Evolutionary conservation across 2,888 invertebrate species (phyloP), one percentile per base, ranked within the genome.

Genomic region (Eilema sororculum): DNA sequence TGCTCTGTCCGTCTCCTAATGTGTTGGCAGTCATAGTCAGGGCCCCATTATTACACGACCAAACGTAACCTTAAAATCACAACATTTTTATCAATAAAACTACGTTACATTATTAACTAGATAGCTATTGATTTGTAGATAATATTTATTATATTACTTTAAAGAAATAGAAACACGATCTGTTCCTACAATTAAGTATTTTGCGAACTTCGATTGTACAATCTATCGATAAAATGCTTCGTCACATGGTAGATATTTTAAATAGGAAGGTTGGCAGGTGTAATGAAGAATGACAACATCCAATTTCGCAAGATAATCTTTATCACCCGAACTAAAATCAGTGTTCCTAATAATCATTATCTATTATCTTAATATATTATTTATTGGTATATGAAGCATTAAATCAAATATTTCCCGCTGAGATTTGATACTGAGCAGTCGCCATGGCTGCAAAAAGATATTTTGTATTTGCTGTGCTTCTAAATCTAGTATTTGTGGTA

Each of bases 371-470:
- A 52, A 52, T 30, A 30, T 60, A 60, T 33, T 30, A 60, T 58
- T 58, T 58, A 58, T 60, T 60, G 30, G 30, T 30, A 60, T 60
- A 33, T 60, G 30, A 30, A 16, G 25, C 25, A 25, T 58, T 20
- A 8, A 30, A 30, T 30, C 9, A 30, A 60, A 33, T 60, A 60
- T 30, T 60, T 20, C 12, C 20, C 33, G 60, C 30, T 56, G n/a
- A 30, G 30, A 56, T 33, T 65, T 56, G 12, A 12, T 22, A 56
- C 30, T 30, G 52, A 66, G 24, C 59, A 58, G 81, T 62, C 77
- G 60, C 65, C 22, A 81, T 82, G 81, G 72, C 71, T 69, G 64
- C 41, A 13, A 33, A 62, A 20, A 65, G 24, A 20, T 71, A 69
- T 57, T 68, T 76, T 30, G 65, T 79, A 6, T 56, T 82, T n/a